phyloP scores from a whole-genome alignment of 2,797 vertebrate genomes.

The Harpagifer antarcticus region DNA sequence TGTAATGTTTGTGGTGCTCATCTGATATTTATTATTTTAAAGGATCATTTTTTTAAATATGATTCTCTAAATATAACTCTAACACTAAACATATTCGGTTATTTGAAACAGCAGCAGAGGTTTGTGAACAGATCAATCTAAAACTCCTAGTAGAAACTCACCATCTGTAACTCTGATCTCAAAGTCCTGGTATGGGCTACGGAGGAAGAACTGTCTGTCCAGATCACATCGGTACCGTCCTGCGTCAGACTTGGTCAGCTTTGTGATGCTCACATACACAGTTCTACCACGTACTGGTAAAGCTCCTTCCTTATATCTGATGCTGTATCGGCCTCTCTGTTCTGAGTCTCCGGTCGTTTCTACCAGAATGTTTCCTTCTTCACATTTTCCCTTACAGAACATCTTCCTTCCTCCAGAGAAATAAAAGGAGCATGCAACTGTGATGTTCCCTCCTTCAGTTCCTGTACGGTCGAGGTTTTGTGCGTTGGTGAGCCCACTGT shows the following conservation, averaged over 20 bases:
- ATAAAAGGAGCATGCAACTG: fast-evolving
- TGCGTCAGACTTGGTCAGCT: constrained; percentile 36
- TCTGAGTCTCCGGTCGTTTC: fast-evolving
- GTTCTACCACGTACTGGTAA: not conserved
- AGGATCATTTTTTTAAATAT: not conserved
- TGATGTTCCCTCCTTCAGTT: constrained; percentile 37
- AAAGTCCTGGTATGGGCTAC: too few species aligned
- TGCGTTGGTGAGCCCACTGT: not conserved
- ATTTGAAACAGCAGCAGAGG: too few species aligned
- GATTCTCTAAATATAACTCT: too few species aligned
- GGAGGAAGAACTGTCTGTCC: too few species aligned
- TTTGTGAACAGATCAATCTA: too few species aligned
- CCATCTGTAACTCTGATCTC: too few species aligned
- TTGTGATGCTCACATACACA: constrained; percentile 51
- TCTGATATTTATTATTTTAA: too few species aligned
- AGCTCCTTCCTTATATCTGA: fast-evolving
- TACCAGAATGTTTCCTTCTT: constrained; percentile 11
- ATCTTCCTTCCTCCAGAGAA: fast-evolving
- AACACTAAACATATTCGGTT: too few species aligned
- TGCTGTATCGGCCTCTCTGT: constrained; percentile 37
- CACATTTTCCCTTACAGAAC: constrained; percentile 37
- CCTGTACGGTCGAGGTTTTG: fast-evolving
- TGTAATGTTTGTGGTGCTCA: too few species aligned
- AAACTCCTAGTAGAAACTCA: too few species aligned
- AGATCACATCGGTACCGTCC: constrained; percentile 35